These are phyloP conservation scores for Rhadinocentrus ornatus DNA, from an alignment of 2,797 vertebrate species.

Conservation along the genomic window DNA sequence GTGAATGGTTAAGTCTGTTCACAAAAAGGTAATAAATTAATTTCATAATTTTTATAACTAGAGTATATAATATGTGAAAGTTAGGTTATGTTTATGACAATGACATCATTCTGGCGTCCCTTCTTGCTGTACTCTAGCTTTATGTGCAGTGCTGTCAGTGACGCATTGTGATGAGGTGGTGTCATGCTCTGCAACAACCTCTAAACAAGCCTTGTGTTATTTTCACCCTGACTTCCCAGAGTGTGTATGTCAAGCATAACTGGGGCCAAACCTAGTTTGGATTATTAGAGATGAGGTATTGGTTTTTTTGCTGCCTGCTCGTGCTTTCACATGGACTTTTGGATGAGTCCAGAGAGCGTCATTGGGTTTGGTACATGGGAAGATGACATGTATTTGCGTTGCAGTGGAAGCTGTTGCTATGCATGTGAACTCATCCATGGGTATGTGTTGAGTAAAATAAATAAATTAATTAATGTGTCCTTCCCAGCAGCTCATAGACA, in stretches of 20 bases:
- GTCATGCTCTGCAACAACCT: slow-evolving; percentile 11
- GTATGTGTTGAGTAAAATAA: slow-evolving; percentile 25
- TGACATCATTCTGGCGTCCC: neutral
- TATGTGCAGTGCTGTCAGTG: neutral
- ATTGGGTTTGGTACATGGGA: slow-evolving; percentile 7
- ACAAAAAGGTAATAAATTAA: neutral
- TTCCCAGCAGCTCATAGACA: slow-evolving; percentile 29
- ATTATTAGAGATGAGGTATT: neutral
- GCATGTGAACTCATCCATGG: slow-evolving; percentile 26
- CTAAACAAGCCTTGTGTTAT: slow-evolving; percentile 38
- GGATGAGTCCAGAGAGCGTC: slow-evolving; percentile 18
- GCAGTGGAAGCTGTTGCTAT: neutral
- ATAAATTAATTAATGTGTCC: slow-evolving; percentile 28
- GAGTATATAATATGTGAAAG: too few relatives aligned
- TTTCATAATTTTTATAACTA: too few relatives aligned
- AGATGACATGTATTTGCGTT: neutral
- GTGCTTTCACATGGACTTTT: slow-evolving; percentile 1
- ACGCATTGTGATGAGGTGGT: slow-evolving; percentile 24
- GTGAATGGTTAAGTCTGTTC: neutral
- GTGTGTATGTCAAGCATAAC: slow-evolving; percentile 8
- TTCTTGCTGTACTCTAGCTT: neutral
- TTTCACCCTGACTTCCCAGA: slow-evolving; percentile 5
- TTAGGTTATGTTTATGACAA: too few relatives aligned
- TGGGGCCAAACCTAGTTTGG: slow-evolving; percentile 28
- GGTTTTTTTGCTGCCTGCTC: slow-evolving; percentile 3